These are phyloP conservation scores for Plecotus auritus DNA, from an alignment of 2,113 vertebrate species.

Conservation along the genomic window DNA sequence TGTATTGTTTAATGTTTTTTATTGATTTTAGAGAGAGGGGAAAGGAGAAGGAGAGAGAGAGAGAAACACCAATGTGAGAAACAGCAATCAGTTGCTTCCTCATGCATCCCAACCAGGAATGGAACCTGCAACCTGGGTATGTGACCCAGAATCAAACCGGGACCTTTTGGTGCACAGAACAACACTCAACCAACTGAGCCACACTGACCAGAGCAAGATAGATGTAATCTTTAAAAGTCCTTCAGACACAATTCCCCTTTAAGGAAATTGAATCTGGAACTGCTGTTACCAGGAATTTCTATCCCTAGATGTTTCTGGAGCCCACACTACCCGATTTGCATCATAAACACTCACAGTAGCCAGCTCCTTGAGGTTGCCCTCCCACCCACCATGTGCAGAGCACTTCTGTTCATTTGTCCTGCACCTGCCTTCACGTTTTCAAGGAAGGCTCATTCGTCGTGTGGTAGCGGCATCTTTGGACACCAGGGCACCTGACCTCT, in stretches of 20 bases:
- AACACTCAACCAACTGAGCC: too few species aligned
- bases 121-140: too few species aligned
- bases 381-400: background rate
- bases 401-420: background rate
- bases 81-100: too few species aligned
- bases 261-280: background rate
- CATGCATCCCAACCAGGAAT: too few species aligned
- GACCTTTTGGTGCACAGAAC: too few species aligned
- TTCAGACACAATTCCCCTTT: background rate
- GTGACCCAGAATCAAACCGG: too few species aligned
- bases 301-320: background rate
- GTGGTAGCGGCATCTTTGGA: background rate
- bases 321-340: background rate
- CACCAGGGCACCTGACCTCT: background rate
- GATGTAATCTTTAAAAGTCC: background rate
- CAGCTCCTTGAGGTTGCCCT: background rate
- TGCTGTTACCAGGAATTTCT: background rate
- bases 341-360: background rate
- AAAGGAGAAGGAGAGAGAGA: too few species aligned
- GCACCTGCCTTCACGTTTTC: background rate
- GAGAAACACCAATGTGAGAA: too few species aligned
- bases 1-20: background rate
- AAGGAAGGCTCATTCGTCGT: background rate
- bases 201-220: background rate
- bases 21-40: too few species aligned